These are phyloP conservation scores for Apamea epomidion DNA, from an alignment of 2,888 invertebrate genomes.

Conservation along the genomic window DNA sequence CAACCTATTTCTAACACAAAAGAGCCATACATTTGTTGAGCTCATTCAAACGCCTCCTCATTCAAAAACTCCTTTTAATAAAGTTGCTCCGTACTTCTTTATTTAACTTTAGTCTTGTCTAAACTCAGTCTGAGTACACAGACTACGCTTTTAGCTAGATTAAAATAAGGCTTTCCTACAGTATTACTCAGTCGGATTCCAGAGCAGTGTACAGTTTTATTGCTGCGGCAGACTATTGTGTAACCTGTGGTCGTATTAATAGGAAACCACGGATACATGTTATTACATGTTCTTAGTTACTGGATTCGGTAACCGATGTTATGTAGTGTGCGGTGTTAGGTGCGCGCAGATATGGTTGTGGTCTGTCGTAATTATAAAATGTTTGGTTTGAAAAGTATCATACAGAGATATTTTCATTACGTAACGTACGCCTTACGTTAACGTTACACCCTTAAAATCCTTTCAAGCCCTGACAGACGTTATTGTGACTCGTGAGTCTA, in stretches of 20 bases:
- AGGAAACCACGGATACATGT: conserved; percentile 23
- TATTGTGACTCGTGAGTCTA: neutral
- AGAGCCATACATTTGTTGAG: conserved; percentile 14
- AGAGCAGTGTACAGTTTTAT: conserved; percentile 21
- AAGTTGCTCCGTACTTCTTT: conserved; percentile 40
- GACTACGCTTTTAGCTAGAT: conserved; percentile 61
- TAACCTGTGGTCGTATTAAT: conserved; percentile 30
- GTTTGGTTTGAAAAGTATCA: neutral
- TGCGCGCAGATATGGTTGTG: neutral
- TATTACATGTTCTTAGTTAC: conserved; percentile 4
- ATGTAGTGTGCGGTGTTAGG: conserved; percentile 6
- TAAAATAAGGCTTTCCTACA: conserved; percentile 53
- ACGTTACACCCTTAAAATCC: neutral
- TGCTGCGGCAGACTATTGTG: conserved; percentile 15
- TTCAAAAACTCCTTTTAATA: conserved; percentile 38
- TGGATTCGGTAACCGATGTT: neutral
- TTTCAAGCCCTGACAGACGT: neutral
- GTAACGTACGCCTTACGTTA: neutral
- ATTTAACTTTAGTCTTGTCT: conserved; percentile 57
- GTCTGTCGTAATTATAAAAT: neutral
- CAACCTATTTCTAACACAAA: conserved; percentile 33
- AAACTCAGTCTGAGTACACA: conserved; percentile 50
- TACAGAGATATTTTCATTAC: neutral
- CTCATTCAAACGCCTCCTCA: conserved; percentile 32
- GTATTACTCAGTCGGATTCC: conserved; percentile 31